Evolutionary conservation across 2,113 vertebrate species (phyloP).

Genomic region (Carlito syrichta): DNA sequence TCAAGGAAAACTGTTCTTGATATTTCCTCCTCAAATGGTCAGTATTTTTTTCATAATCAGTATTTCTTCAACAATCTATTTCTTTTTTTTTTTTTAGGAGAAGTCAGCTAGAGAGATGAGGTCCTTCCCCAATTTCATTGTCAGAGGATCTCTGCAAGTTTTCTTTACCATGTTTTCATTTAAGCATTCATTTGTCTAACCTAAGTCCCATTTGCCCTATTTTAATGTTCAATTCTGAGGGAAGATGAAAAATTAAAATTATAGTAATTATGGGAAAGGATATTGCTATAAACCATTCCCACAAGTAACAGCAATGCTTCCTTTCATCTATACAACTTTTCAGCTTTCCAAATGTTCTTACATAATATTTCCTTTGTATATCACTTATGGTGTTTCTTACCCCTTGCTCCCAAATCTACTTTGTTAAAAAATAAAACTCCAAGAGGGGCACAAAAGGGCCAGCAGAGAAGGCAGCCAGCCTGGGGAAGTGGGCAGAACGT

Average conservation of each 20-base stretch:
- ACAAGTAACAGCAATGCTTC: not conserved
- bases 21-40: not conserved
- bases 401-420: not conserved
- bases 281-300: not conserved
- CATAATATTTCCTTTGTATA: not conserved
- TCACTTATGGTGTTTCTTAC: not conserved
- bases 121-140: not conserved
- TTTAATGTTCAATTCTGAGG: not conserved
- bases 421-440: not conserved
- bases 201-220: not conserved
- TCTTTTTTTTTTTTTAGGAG: not conserved
- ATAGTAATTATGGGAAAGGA: not conserved
- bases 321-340: not conserved
- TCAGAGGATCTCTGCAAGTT: not conserved
- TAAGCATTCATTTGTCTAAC: not conserved
- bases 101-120: not conserved
- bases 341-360: not conserved
- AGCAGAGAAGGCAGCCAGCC: not conserved
- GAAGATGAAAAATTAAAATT: not conserved
- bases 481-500: not conserved
- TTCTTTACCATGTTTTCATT: not conserved
- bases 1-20: not conserved
- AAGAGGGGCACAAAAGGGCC: not conserved
- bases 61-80: not conserved
- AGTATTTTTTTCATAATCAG: not conserved